Base-by-base conservation (phyloP, 2,797 vertebrate species). In the Spondyliosoma cantharus region DNA sequence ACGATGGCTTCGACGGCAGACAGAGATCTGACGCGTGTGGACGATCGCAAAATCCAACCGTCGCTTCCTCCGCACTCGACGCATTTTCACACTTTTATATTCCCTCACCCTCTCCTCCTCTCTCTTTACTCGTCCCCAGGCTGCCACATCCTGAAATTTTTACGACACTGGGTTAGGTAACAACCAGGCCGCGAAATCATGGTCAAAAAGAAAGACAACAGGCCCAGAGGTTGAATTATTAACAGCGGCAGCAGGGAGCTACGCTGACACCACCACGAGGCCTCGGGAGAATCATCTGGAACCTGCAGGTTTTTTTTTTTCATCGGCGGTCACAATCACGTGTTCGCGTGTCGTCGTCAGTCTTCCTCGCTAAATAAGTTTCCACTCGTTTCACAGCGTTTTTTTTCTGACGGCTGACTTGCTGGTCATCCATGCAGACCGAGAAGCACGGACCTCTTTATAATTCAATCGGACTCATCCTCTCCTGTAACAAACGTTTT, bases 181-280 rank as follows among this genome's bases (percentile, higher is more conserved):
- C 78, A 56, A 60, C 78, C 53, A 60, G 43, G 13, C 77, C 72
- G 72, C 50, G 63, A 85, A 89, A 87, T 74, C 58, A 67, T 37
- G 71, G 80, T 74, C 63, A n/a, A 67, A 53, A 84, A 75, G 76
- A 63, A 73, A 71, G 74, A 78, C 82, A 86, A 78, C 78, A 84
- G 81, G 63, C 75, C 83, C 64, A 64, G 63, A 80, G 76, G 71
- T 68, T 91, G 76, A 91, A 93, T 91, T 87, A 90, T 91, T 91
- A 85, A 91, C 83, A 77, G 25, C 32, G 61, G 82, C 86, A 71
- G 80, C 86, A 86, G 90, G 82, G 90, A 76, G 76, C 76, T 48
- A 25, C 5, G 67, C 71, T 68, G 64, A 84, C 64, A 69, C 11
- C 52, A 62, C 71, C 83, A 69, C 65, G 70, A 72, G 58, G 71